phyloP scores from a whole-genome alignment of 2,888 invertebrate species.

The Torymus tubicola region DNA sequence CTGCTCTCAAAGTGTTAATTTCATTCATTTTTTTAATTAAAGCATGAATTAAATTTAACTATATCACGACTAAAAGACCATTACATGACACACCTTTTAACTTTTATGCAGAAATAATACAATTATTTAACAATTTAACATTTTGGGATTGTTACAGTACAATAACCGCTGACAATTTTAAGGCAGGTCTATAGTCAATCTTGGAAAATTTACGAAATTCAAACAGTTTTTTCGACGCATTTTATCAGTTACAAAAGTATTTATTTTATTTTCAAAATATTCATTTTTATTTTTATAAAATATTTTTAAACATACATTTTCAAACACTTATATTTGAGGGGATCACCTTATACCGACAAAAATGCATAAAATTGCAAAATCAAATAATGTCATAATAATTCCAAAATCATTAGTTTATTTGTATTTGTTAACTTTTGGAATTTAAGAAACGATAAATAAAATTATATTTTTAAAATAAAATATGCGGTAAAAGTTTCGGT shows the following conservation, averaged over 20 bases:
- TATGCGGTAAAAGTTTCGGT: no score
- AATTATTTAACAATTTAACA: constrained; percentile 27
- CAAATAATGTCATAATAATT: no score
- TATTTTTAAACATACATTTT: constrained; percentile 26
- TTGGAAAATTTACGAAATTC: constrained; percentile 1
- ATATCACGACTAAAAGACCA: constrained; percentile 45
- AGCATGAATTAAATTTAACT: constrained; percentile 33
- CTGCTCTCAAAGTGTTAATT: neutral
- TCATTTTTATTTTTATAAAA: constrained; percentile 20
- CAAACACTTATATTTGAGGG: no score
- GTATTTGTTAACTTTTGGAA: no score
- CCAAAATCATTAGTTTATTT: no score
- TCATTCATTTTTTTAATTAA: constrained; percentile 40
- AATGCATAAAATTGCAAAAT: no score
- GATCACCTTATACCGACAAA: no score
- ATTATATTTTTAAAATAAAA: no score
- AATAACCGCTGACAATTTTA: constrained; percentile 36
- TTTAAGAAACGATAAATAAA: no score
- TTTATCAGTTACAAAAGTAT: neutral
- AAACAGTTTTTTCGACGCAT: neutral
- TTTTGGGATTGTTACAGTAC: constrained; percentile 35
- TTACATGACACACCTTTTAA: constrained; percentile 24
- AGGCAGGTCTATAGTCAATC: constrained; percentile 38
- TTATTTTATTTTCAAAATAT: neutral
- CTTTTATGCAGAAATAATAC: constrained; percentile 32